Evolutionary conservation across 2,113 vertebrate species (phyloP).

Genomic region (Montifringilla adamsi): DNA sequence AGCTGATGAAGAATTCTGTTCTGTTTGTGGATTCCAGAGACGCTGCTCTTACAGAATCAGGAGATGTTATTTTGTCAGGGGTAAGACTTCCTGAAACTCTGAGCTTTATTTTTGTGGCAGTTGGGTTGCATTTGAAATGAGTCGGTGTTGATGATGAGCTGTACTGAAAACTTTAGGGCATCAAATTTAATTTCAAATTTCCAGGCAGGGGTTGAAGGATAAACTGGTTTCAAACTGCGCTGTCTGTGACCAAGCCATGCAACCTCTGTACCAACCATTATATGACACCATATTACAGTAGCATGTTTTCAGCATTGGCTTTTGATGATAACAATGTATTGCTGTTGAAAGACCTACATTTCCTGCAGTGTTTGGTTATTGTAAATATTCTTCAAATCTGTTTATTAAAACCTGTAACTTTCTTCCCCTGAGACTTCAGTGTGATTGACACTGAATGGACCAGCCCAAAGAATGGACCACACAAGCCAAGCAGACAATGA

Average conservation of each 20-base stretch:
- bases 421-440: neutral
- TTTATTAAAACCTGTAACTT: neutral
- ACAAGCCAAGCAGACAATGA: neutral
- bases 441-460: neutral
- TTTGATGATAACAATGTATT: neutral
- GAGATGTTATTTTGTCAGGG: slow-evolving; percentile 89
- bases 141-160: neutral
- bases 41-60: slow-evolving; percentile 84
- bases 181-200: neutral
- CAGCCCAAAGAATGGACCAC: neutral
- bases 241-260: neutral
- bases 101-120: neutral
- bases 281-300: neutral
- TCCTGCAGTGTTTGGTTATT: neutral
- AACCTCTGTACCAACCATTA: neutral
- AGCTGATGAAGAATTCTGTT: slow-evolving; percentile 82
- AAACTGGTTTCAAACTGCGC: neutral
- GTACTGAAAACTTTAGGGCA: neutral
- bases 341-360: neutral
- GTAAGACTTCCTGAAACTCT: slow-evolving; percentile 58
- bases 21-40: slow-evolving; percentile 91
- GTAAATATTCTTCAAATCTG: neutral
- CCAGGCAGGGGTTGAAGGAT: neutral
- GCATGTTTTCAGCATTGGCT: neutral
- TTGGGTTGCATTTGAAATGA: neutral